Evolutionary conservation across 2,888 invertebrate genomes (phyloP).

Genomic region (Tetragonisca angustula): DNA sequence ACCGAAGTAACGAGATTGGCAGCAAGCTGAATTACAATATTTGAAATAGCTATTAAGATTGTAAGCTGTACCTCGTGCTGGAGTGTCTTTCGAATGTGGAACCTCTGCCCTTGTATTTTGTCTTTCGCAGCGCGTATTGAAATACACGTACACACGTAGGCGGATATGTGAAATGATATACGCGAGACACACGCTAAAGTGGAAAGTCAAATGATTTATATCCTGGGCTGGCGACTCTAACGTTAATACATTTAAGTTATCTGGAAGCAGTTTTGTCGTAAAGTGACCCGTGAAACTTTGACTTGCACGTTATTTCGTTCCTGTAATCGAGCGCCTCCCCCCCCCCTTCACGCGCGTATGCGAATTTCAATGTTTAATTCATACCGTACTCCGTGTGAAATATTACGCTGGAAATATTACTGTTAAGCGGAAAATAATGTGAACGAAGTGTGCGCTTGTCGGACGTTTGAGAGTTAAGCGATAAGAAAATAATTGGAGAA

Average conservation of each 20-base stretch:
- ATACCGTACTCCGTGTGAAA: background rate
- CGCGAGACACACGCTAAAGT: slow-evolving; percentile 6
- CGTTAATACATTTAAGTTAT: slow-evolving; percentile 29
- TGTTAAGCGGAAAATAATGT: background rate
- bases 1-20: background rate
- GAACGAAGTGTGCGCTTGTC: background rate
- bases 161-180: slow-evolving; percentile 37
- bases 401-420: too few relatives aligned
- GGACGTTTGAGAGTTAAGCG: too few relatives aligned
- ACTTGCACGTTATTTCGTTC: background rate
- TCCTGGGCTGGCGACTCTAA: slow-evolving; percentile 16
- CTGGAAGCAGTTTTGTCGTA: slow-evolving; percentile 14
- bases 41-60: slow-evolving; percentile 41
- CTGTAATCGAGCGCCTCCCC: too few relatives aligned
- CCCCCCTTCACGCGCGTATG: fast-evolving
- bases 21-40: slow-evolving; percentile 13
- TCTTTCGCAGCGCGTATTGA: background rate
- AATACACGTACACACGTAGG: background rate
- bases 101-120: slow-evolving; percentile 13
- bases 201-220: slow-evolving; percentile 38
- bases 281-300: background rate
- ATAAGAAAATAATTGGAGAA: too few relatives aligned
- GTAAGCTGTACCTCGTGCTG: slow-evolving; percentile 19
- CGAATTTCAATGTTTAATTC: slow-evolving; percentile 1
- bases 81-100: slow-evolving; percentile 34